Conservation (phyloP, 2,888 invertebrate genomes). For the Harpalus rubripes region DNA sequence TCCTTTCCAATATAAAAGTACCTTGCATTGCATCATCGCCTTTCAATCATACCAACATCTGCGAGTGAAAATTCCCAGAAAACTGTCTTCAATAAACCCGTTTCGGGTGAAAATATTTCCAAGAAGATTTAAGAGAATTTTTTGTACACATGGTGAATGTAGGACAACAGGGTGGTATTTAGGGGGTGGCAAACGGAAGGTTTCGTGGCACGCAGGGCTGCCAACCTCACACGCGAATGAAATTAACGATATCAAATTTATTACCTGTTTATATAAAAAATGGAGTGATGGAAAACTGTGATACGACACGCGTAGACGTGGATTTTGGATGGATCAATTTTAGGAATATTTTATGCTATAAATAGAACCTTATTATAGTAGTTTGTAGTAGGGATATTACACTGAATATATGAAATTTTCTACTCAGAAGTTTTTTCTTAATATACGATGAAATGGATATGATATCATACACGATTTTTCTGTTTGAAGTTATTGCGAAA, state of each 20-base stretch:
- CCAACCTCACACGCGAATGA: constrained; percentile 49
- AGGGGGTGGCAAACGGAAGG: constrained; percentile 12
- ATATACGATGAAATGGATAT: not conserved
- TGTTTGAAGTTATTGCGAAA: not conserved
- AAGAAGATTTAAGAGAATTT: constrained; percentile 16
- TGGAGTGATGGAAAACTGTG: constrained; percentile 30
- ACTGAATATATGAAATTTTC: not conserved
- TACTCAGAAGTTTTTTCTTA: not conserved
- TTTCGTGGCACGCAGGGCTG: constrained; percentile 29
- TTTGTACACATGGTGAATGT: constrained; percentile 22
- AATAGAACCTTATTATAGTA: constrained; percentile 36
- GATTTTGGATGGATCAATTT: constrained; percentile 33
- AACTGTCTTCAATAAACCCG: not conserved
- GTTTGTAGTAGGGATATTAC: not conserved
- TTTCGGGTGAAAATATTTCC: constrained; percentile 19
- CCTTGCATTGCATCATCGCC: not conserved
- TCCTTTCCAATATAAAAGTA: constrained; percentile 15
- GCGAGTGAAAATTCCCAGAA: constrained; percentile 18
- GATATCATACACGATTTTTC: not conserved
- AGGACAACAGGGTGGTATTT: constrained; percentile 35
- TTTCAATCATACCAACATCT: constrained; percentile 25
- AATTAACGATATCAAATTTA: constrained; percentile 64
- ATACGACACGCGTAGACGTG: constrained; percentile 6
- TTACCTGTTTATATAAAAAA: constrained; percentile 61
- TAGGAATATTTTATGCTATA: constrained; percentile 18